Conservation (phyloP, 2,797 vertebrate species). For the Kryptopterus vitreolus region DNA sequence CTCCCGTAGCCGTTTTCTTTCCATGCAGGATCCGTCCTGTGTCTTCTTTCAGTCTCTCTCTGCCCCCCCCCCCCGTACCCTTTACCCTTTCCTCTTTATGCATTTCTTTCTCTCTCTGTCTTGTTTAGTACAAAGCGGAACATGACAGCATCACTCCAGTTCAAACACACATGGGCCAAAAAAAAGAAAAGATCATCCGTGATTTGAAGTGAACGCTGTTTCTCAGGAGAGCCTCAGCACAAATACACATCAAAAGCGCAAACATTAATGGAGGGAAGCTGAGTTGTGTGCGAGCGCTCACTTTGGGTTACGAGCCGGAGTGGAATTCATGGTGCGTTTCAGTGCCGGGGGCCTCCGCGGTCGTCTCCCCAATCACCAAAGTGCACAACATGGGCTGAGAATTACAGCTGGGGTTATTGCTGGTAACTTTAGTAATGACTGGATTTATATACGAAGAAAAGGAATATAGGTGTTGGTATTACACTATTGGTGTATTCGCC, state of each 20-base stretch:
- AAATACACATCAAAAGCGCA: not conserved
- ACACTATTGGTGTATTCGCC: no score
- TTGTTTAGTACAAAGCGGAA: not conserved
- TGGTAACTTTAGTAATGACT: not conserved
- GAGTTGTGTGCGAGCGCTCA: not conserved
- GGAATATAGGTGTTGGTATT: no score
- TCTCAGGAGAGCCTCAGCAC: not conserved
- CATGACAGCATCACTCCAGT: not conserved
- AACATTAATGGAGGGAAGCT: not conserved
- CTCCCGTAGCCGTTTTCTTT: conserved; percentile 6
- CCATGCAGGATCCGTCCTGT: not conserved
- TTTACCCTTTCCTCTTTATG: not conserved
- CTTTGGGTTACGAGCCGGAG: not conserved
- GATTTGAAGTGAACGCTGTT: not conserved
- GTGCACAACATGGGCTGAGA: not conserved
- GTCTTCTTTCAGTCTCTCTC: not conserved
- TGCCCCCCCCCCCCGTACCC: no score
- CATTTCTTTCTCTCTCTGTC: not conserved
- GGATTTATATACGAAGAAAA: not conserved
- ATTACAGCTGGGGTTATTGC: not conserved
- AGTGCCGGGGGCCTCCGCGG: not conserved
- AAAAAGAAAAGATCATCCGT: not conserved
- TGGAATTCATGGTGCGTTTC: not conserved
- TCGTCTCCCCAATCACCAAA: not conserved
- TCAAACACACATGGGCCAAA: not conserved